Conservation (phyloP, 2,113 vertebrate genomes). For the Lagenorhynchus albirostris region DNA sequence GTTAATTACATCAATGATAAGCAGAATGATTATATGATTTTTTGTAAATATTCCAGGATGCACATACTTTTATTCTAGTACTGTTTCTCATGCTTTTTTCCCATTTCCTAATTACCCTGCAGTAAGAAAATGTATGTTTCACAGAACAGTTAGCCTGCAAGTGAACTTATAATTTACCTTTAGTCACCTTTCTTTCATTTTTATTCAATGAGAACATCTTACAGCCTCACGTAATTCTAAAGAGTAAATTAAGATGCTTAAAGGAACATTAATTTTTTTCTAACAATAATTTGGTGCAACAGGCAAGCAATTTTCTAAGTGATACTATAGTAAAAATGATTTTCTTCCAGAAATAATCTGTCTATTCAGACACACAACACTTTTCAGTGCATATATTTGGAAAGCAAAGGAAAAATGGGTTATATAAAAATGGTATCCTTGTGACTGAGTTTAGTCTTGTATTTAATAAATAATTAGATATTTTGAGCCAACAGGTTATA, state of each 20-base stretch:
- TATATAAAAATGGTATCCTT: neutral
- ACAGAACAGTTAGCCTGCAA: neutral
- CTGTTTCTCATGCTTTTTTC: neutral
- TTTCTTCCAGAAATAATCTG: neutral
- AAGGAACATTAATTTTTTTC: neutral
- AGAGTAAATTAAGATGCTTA: neutral
- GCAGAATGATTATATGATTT: neutral
- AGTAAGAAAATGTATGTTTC: neutral
- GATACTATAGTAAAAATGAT: neutral
- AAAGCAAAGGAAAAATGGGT: neutral
- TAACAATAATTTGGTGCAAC: neutral
- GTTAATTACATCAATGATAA: neutral
- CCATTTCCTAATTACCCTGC: neutral
- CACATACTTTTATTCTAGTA: neutral
- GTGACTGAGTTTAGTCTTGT: neutral
- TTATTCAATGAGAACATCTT: neutral
- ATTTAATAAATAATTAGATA: neutral
- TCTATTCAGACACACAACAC: neutral
- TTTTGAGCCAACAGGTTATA: neutral
- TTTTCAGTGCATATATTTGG: neutral
- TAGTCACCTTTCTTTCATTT: neutral
- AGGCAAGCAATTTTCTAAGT: neutral
- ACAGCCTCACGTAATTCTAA: neutral
- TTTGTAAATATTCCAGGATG: neutral
- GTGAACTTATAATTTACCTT: neutral